Percentiles rank a stretch among this genome's conserved stretches.
These are phyloP conservation scores for Scelioninae gen. 1 DNA, from an alignment of 2,888 invertebrate species.

Conservation along the genomic window DNA sequence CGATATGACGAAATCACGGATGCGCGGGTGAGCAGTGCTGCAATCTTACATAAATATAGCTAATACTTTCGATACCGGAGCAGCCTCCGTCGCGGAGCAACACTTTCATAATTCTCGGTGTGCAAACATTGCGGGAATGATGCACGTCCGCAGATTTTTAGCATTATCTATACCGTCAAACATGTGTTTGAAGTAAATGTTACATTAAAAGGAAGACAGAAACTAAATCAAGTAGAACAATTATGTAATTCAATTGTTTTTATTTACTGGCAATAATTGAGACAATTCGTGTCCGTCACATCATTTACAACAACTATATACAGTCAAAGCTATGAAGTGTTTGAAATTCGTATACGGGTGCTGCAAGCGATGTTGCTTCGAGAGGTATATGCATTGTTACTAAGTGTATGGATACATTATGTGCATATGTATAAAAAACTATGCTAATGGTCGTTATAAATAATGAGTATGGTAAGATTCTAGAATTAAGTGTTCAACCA, in stretches of 20 bases:
- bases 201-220: background rate
- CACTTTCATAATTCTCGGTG: conserved; percentile 65
- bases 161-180: conserved; percentile 2
- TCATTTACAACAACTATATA: conserved; percentile 59
- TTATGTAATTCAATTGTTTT: conserved; percentile 44
- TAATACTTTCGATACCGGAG: conserved; percentile 70
- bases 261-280: conserved; percentile 51
- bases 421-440: conserved; percentile 50
- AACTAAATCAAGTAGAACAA: too few relatives aligned
- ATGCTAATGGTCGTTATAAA: conserved; percentile 62
- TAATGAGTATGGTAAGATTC: conserved; percentile 60
- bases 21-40: conserved; percentile 63
- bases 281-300: conserved; percentile 46
- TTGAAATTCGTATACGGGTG: conserved; percentile 52
- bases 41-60: conserved; percentile 68
- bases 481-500: conserved; percentile 36
- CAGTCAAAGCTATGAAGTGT: conserved; percentile 28
- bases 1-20: conserved; percentile 61
- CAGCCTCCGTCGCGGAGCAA: conserved; percentile 48
- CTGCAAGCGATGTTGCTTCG: conserved; percentile 53
- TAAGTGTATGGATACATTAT: conserved; percentile 61
- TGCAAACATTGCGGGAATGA: conserved; percentile 46
- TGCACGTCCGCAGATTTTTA: conserved; percentile 34
- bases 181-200: background rate
- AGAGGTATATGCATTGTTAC: conserved; percentile 63